Evolutionary conservation across 2,797 vertebrate species (phyloP).

Genomic region (Corythornis leucogaster): DNA sequence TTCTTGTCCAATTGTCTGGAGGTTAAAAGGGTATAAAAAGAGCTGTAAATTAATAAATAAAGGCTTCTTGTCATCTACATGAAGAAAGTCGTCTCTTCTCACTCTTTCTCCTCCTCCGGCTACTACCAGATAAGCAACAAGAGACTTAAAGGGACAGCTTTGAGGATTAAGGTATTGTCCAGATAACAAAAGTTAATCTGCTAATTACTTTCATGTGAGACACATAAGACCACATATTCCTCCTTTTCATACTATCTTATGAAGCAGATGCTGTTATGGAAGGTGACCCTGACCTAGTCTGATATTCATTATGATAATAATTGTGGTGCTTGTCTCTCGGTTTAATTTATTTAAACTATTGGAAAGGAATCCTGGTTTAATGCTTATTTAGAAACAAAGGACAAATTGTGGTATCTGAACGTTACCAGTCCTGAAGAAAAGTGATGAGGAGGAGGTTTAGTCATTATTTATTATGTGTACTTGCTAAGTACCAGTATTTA

Average conservation of each 20-base stretch:
- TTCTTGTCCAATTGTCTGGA: no score
- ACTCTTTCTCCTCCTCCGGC: no score
- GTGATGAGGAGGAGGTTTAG: neutral
- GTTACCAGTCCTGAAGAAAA: neutral
- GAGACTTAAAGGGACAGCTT: neutral
- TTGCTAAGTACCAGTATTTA: neutral
- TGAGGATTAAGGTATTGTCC: neutral
- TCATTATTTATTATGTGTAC: neutral
- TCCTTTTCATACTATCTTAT: neutral
- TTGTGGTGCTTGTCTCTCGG: neutral
- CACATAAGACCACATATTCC: accelerated
- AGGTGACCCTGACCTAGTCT: neutral
- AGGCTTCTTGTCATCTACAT: no score
- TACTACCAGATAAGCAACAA: neutral
- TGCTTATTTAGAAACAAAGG: neutral
- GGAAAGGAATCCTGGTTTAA: neutral
- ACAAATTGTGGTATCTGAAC: neutral
- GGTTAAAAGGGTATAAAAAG: no score
- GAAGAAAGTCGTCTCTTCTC: no score
- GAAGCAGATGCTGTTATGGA: neutral
- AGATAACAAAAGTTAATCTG: neutral
- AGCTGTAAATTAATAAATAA: no score
- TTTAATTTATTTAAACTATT: neutral
- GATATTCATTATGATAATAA: neutral
- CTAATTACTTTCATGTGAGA: neutral